Conservation (phyloP, 1,140 invertebrate species). For the Telenomus remus region DNA sequence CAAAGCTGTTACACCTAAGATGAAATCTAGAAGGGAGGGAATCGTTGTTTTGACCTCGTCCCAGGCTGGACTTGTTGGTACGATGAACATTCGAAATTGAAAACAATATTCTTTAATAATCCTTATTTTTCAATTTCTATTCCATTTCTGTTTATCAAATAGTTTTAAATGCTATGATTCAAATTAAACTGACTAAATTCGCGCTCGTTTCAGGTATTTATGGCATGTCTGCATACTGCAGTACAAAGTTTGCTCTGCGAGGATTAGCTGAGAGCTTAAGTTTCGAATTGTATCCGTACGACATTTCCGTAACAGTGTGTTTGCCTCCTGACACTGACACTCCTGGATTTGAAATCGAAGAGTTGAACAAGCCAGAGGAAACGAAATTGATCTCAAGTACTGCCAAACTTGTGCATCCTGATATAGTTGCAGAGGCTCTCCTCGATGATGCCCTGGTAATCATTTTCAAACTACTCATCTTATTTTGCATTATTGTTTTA, state of each 20-base stretch:
- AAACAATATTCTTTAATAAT: too few relatives aligned
- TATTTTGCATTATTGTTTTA: too few relatives aligned
- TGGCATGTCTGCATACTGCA: slow-evolving; percentile 93
- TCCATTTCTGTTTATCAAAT: too few relatives aligned
- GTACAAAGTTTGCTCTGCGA: slow-evolving; percentile 94
- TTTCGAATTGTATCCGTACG: slow-evolving; percentile 92
- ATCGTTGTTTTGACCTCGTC: too few relatives aligned
- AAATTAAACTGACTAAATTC: too few relatives aligned
- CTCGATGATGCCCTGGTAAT: slow-evolving; percentile 87
- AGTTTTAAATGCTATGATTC: too few relatives aligned
- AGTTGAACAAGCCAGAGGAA: slow-evolving; percentile 92
- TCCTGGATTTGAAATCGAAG: slow-evolving; percentile 92
- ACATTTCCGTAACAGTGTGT: slow-evolving; percentile 89
- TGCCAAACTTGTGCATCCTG: slow-evolving; percentile 84
- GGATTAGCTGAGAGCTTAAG: slow-evolving; percentile 94
- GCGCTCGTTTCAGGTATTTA: too few relatives aligned
- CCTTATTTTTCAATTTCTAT: too few relatives aligned
- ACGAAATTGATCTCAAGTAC: slow-evolving; percentile 91
- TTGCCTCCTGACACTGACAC: slow-evolving; percentile 98
- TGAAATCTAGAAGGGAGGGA: slow-evolving; percentile 84
- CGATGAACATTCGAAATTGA: too few relatives aligned
- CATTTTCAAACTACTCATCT: too few relatives aligned
- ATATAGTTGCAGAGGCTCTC: slow-evolving; percentile 87
- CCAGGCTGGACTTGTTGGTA: slow-evolving; percentile 91
- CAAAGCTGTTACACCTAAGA: slow-evolving; percentile 81